phyloP scores from a whole-genome alignment of 2,888 invertebrate species.

The Automeris io region DNA sequence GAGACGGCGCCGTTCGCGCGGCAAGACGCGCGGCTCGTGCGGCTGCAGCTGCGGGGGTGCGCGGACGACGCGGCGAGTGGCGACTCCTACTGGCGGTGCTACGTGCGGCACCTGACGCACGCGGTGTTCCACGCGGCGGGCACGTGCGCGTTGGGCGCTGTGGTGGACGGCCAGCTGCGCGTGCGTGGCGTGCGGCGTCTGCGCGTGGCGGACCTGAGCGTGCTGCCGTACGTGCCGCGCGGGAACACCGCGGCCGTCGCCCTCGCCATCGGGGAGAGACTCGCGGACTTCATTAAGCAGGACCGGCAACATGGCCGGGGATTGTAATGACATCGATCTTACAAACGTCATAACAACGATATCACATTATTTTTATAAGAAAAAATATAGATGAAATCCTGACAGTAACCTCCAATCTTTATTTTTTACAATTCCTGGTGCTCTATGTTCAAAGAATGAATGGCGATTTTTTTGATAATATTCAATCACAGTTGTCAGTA shows the following conservation, averaged over 20 bases:
- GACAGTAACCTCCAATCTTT: too few species aligned
- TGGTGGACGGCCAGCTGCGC: conserved; percentile 36
- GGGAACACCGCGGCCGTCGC: conserved; percentile 43
- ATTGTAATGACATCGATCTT: too few species aligned
- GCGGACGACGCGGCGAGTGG: conserved; percentile 16
- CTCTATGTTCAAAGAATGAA: too few species aligned
- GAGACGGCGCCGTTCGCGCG: conserved; percentile 22
- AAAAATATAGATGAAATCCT: too few species aligned
- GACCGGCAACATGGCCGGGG: too few species aligned
- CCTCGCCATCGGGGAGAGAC: conserved; percentile 45
- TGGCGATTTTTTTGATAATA: too few species aligned
- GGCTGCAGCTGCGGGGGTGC: conserved; percentile 31
- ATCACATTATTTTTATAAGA: too few species aligned
- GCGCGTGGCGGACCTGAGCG: conserved; percentile 42
- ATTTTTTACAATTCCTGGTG: too few species aligned
- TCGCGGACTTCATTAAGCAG: conserved; percentile 32
- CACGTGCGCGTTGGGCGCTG: conserved; percentile 36
- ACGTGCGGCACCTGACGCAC: conserved; percentile 43
- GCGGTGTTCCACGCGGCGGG: conserved; percentile 45
- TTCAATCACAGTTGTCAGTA: too few species aligned
- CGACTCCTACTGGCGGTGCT: conserved; percentile 44
- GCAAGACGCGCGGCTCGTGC: conserved; percentile 28
- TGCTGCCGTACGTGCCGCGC: conserved; percentile 31
- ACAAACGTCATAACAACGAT: too few species aligned
- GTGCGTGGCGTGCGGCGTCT: conserved; percentile 36